Percentiles rank a stretch among this genome's conserved stretches.
Conservation (phyloP, 2,797 vertebrate species). For the Acrossocheilus fasciatus region DNA sequence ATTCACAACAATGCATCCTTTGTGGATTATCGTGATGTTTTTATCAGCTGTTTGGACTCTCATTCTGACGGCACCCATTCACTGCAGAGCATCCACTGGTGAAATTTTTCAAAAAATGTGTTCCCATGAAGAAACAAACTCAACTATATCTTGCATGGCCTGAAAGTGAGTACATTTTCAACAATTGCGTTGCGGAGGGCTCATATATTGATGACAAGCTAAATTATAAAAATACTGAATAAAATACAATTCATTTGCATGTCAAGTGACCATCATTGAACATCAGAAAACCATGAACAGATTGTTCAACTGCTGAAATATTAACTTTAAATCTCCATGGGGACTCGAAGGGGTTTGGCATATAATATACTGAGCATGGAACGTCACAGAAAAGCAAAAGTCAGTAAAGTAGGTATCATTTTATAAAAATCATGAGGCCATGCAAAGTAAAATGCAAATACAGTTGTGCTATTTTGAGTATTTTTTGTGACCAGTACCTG, state of each 20-base stretch:
- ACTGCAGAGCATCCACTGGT: neutral
- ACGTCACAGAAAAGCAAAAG: neutral
- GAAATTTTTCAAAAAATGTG: neutral
- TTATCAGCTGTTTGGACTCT: neutral
- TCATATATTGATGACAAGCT: neutral
- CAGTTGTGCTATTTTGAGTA: neutral
- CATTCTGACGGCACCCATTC: neutral
- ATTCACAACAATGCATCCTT: neutral
- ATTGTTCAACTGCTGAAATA: neutral
- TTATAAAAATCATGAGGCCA: neutral
- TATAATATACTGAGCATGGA: neutral
- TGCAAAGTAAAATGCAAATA: conserved; percentile 41
- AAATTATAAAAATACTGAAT: neutral
- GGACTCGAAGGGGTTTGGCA: neutral
- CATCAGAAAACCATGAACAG: neutral
- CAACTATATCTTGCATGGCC: too few relatives aligned
- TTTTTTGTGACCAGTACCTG: neutral
- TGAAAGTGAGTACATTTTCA: too few relatives aligned
- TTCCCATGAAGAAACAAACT: neutral
- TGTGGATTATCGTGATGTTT: neutral
- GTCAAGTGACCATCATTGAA: neutral
- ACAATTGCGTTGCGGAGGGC: neutral
- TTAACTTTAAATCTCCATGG: neutral
- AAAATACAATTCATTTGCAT: neutral
- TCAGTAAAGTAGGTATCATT: neutral